Conservation (phyloP, 1,140 invertebrate genomes). For the Harlomillsia oculata region DNA sequence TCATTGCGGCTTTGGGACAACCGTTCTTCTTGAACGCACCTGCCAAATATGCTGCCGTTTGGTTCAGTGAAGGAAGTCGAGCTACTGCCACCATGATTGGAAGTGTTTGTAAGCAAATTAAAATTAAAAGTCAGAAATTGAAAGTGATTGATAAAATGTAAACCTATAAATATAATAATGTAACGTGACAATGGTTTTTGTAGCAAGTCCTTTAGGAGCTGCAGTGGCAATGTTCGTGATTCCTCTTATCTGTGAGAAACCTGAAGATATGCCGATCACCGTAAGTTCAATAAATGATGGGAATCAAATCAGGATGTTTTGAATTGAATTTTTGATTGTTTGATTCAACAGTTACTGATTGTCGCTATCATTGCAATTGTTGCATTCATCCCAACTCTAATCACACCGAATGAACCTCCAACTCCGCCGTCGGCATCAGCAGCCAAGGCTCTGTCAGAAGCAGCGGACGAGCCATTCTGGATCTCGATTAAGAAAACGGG, state of each 20-base stretch:
- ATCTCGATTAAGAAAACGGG: constrained; percentile 2
- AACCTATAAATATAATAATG: too few species aligned
- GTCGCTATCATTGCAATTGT: not conserved
- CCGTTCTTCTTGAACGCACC: constrained; percentile 12
- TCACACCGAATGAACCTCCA: not conserved
- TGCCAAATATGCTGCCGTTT: constrained; percentile 13
- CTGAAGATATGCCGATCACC: not conserved
- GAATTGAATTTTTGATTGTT: not conserved
- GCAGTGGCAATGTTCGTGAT: constrained; percentile 1
- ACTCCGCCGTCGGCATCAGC: constrained; percentile 12
- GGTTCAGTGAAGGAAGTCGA: constrained; percentile 5
- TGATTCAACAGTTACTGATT: not conserved
- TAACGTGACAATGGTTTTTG: too few species aligned
- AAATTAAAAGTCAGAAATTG: not conserved
- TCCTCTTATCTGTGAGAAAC: not conserved
- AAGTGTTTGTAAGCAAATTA: constrained; percentile 5
- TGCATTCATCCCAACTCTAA: constrained; percentile 1
- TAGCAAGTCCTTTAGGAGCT: constrained; percentile 4
- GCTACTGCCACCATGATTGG: constrained; percentile 11
- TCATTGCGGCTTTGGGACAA: constrained; percentile 11
- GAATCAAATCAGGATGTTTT: too few species aligned
- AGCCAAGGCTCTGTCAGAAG: not conserved
- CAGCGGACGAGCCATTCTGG: constrained; percentile 1
- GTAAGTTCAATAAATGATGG: too few species aligned
- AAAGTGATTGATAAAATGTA: not conserved